phyloP scores from a whole-genome alignment of 2,113 vertebrate species.

The Chionis minor region DNA sequence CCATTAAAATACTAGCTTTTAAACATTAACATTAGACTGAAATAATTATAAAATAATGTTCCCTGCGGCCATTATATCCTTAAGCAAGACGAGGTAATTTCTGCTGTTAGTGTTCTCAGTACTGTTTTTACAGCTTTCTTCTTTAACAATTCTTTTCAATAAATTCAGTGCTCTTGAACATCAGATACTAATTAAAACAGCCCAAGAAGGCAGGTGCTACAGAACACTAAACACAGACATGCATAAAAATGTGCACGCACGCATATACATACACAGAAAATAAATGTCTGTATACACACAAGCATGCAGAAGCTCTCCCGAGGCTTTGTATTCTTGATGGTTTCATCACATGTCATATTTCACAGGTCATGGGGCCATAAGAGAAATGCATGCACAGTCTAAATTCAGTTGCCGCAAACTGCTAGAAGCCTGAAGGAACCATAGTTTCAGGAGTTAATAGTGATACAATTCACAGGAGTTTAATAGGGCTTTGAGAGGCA shows the following conservation, averaged over 20 bases:
- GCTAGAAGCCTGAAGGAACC: background rate
- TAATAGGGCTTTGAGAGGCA: background rate
- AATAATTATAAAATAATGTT: slow-evolving; percentile 64
- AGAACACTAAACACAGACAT: background rate
- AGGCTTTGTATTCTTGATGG: background rate
- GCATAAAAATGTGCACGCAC: background rate
- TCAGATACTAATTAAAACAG: slow-evolving; percentile 32
- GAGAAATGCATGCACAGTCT: background rate
- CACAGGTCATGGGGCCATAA: background rate
- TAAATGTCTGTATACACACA: background rate
- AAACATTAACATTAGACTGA: slow-evolving; percentile 56
- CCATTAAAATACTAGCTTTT: slow-evolving; percentile 60
- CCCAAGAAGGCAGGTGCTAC: background rate
- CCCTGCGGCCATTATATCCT: background rate
- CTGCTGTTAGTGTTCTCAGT: background rate
- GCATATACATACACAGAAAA: background rate
- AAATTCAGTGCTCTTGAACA: slow-evolving; percentile 32
- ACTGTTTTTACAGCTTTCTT: slow-evolving; percentile 8
- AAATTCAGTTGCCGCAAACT: background rate
- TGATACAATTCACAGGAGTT: background rate
- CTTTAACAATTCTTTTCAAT: background rate
- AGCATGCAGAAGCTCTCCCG: background rate
- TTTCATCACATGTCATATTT: background rate
- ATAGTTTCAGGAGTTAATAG: background rate
- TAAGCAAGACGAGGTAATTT: slow-evolving; percentile 12